Evolutionary conservation across 2,888 invertebrate species (phyloP).

Genomic region (Drosophila tripunctata): DNA sequence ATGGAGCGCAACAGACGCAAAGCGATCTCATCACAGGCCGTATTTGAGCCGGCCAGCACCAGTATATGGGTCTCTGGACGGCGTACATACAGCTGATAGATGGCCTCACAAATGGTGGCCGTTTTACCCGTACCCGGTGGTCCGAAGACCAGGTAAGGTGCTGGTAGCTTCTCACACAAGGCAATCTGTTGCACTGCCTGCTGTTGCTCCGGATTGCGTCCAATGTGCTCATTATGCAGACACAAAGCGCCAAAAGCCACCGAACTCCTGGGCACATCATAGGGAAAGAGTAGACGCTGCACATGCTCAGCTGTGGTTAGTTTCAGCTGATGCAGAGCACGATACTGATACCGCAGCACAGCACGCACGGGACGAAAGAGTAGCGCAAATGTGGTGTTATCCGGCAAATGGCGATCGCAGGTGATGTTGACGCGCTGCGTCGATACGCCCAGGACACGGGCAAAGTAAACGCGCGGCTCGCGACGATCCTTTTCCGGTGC

Average conservation of each 20-base stretch:
- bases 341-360: conserved; percentile 76
- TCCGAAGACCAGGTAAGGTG: conserved; percentile 93
- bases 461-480: conserved; percentile 65
- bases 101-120: conserved; percentile 89
- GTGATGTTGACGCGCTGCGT: conserved; percentile 68
- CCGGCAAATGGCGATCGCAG: conserved; percentile 59
- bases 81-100: conserved; percentile 86
- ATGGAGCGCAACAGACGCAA: conserved; percentile 83
- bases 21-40: conserved; percentile 89
- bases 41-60: conserved; percentile 89
- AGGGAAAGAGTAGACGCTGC: conserved; percentile 64
- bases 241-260: conserved; percentile 18
- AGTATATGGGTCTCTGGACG: conserved; percentile 85
- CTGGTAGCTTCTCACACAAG: conserved; percentile 82
- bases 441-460: conserved; percentile 59
- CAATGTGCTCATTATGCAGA: conserved; percentile 80
- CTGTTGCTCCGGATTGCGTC: conserved; percentile 86
- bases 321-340: conserved; percentile 67
- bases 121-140: conserved; percentile 88
- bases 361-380: conserved; percentile 74
- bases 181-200: conserved; percentile 89
- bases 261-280: not conserved
- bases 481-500: conserved; percentile 35
- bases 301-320: conserved; percentile 30
- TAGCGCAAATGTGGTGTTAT: conserved; percentile 55